These are phyloP conservation scores for Stomorhina lunata DNA, from an alignment of 2,888 invertebrate species.

Conservation along the genomic window DNA sequence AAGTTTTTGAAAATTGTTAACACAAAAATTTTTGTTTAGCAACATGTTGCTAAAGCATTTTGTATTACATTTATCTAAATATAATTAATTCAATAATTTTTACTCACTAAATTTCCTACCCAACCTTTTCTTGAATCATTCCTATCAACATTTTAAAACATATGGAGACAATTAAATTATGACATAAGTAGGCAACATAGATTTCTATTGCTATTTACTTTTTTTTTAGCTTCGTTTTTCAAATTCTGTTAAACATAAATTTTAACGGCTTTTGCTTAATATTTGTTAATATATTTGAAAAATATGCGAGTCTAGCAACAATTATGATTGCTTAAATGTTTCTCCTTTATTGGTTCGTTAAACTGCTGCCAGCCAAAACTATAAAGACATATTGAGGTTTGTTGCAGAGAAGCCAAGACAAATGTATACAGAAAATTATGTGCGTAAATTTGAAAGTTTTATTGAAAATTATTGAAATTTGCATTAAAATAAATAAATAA, in stretches of 20 bases:
- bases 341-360: neutral
- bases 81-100: too few species aligned
- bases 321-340: neutral
- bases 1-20: too few species aligned
- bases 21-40: too few species aligned
- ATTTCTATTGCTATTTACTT: too few species aligned
- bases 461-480: neutral
- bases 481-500: too few species aligned
- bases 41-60: too few species aligned
- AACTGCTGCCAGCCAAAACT: too few species aligned
- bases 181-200: conserved; percentile 50
- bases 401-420: neutral
- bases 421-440: conserved; percentile 36
- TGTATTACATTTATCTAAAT: too few species aligned
- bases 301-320: neutral
- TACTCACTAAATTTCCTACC: neutral
- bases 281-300: neutral
- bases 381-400: too few species aligned
- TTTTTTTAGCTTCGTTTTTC: neutral
- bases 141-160: too few species aligned
- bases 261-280: conserved; percentile 42
- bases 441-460: conserved; percentile 54
- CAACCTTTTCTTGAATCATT: too few species aligned
- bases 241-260: conserved; percentile 46
- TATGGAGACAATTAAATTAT: conserved; percentile 44